Evolutionary conservation across 2,113 vertebrate species (phyloP).

Genomic region (Carassius gibelio): DNA sequence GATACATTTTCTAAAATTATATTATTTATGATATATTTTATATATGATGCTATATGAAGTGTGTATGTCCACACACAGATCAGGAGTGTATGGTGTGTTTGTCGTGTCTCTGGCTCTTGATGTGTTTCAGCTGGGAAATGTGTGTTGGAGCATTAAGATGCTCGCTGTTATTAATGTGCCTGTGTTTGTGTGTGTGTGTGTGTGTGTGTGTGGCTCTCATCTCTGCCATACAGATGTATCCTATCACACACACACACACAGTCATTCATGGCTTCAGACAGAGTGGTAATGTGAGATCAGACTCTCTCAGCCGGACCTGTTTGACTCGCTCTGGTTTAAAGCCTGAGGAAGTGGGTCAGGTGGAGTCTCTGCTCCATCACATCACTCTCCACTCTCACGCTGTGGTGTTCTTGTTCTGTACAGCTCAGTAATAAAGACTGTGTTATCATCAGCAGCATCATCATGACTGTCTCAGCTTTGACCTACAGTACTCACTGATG

Average conservation of each 20-base stretch:
- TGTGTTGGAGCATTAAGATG: conserved; percentile 48
- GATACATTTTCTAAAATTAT: no score
- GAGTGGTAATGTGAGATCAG: conserved; percentile 19
- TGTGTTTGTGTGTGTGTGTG: neutral
- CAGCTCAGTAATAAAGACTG: neutral
- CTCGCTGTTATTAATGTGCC: conserved; percentile 47
- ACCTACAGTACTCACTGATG: neutral
- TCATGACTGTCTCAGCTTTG: neutral
- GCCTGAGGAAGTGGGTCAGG: conserved; percentile 38
- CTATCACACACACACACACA: conserved; percentile 33
- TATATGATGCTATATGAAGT: no score
- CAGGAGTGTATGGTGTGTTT: neutral
- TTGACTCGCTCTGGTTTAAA: conserved; percentile 46
- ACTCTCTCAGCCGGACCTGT: conserved; percentile 20
- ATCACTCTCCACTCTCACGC: neutral
- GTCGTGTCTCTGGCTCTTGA: neutral
- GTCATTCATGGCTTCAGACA: neutral
- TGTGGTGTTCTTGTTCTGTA: neutral
- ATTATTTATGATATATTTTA: no score
- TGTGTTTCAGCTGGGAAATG: neutral
- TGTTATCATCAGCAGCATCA: neutral
- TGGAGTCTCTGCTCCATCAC: neutral
- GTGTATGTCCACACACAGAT: neutral
- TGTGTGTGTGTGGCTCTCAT: neutral
- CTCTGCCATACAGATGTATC: conserved; percentile 54